These are phyloP conservation scores for Mionectes olivaceus DNA, from an alignment of 2,797 vertebrate species.

Conservation along the genomic window DNA sequence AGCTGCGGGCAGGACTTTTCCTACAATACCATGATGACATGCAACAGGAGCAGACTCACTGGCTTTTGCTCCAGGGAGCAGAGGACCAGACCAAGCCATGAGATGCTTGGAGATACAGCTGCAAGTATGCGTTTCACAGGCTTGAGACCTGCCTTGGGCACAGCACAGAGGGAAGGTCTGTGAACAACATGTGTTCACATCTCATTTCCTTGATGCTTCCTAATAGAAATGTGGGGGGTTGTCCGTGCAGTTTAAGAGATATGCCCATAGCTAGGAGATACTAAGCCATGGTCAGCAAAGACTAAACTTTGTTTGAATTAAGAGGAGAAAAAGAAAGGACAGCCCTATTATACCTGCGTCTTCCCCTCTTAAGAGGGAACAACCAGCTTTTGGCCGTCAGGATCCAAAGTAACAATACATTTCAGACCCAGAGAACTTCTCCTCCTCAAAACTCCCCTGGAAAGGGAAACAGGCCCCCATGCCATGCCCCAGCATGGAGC, in stretches of 20 bases:
- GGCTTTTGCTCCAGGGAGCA: background rate
- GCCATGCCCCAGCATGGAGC: accelerated
- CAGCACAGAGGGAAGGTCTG: background rate
- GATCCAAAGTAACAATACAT: background rate
- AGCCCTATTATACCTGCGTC: background rate
- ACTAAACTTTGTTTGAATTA: background rate
- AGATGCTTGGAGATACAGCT: background rate
- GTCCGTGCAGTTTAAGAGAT: background rate
- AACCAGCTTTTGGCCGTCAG: background rate
- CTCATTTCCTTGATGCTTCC: background rate
- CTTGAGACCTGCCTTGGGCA: background rate
- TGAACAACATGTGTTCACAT: accelerated
- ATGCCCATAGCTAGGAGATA: background rate
- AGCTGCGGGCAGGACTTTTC: background rate
- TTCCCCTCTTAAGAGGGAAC: background rate
- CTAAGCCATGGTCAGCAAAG: background rate
- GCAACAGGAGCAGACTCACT: background rate
- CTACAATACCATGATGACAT: accelerated
- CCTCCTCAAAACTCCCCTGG: background rate
- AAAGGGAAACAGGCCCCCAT: background rate
- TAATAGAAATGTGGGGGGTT: background rate
- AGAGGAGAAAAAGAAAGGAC: background rate
- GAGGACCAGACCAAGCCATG: background rate
- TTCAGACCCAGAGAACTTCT: background rate
- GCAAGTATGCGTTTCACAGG: background rate